Conservation (phyloP, 2,113 vertebrate genomes). For the Rhabdomys dilectus region DNA sequence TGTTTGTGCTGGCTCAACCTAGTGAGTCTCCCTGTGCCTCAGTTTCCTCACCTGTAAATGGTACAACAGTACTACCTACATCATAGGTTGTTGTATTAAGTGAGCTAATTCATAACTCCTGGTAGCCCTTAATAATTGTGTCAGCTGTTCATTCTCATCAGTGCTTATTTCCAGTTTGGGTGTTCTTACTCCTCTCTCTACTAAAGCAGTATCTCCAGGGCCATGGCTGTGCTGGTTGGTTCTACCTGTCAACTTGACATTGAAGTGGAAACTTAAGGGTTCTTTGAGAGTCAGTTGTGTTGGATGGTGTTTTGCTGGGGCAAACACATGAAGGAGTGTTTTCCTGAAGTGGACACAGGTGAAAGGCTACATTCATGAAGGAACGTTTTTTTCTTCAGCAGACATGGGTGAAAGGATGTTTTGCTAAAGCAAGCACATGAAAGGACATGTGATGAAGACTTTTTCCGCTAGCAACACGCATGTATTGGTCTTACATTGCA, state of each 20-base stretch:
- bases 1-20: not conserved
- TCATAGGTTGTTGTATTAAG: not conserved
- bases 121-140: not conserved
- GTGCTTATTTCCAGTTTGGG: conserved; percentile 14
- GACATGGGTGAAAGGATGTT: too few species aligned
- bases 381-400: too few species aligned
- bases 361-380: too few species aligned
- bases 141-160: not conserved
- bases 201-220: not conserved
- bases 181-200: not conserved
- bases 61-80: not conserved
- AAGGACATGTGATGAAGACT: too few species aligned
- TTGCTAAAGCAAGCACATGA: too few species aligned
- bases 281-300: too few species aligned
- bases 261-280: too few species aligned
- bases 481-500: too few species aligned
- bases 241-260: not conserved
- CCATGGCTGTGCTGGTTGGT: not conserved
- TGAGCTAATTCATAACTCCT: not conserved
- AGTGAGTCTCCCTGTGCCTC: not conserved
- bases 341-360: too few species aligned
- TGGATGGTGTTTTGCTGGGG: too few species aligned
- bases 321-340: too few species aligned
- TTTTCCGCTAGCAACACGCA: too few species aligned
- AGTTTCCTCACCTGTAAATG: not conserved